Conservation (phyloP, 2,113 vertebrate species). For the Colaptes auratus region DNA sequence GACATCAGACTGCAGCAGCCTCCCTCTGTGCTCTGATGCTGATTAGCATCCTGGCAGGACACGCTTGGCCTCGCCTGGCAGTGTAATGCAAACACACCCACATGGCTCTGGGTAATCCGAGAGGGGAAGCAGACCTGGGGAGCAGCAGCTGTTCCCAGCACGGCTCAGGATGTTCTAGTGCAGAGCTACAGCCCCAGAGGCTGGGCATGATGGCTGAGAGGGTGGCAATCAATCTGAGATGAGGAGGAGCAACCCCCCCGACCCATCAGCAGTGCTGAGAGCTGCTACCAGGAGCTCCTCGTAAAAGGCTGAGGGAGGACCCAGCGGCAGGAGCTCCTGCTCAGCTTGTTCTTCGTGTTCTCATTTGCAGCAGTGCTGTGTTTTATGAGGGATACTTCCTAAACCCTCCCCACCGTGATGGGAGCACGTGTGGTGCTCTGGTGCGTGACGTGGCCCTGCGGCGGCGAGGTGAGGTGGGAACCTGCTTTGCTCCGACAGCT, state of each 20-base stretch:
- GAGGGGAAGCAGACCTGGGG: neutral
- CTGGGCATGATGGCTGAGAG: rapidly evolving
- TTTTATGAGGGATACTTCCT: conserved; percentile 70
- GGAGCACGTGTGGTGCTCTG: conserved; percentile 58
- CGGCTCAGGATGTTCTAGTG: neutral
- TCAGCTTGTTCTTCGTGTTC: conserved; percentile 57
- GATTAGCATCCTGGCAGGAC: neutral
- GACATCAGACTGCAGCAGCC: neutral
- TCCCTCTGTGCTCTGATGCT: neutral
- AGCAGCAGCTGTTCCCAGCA: rapidly evolving
- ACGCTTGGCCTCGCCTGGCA: rapidly evolving
- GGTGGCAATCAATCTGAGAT: rapidly evolving
- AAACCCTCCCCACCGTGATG: conserved; percentile 43
- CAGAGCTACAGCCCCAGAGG: neutral
- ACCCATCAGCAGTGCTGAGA: neutral
- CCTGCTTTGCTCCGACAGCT: neutral
- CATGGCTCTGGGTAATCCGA: neutral
- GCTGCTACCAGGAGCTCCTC: conserved; percentile 17
- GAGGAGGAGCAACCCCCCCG: neutral
- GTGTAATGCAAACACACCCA: neutral
- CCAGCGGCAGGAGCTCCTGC: neutral
- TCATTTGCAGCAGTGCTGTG: conserved; percentile 35
- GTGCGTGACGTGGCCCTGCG: neutral
- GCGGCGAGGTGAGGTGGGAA: conserved; percentile 7
- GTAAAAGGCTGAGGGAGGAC: conserved; percentile 31